Conservation (phyloP, 2,797 vertebrate species). For the Pseudomugil tenellus region DNA sequence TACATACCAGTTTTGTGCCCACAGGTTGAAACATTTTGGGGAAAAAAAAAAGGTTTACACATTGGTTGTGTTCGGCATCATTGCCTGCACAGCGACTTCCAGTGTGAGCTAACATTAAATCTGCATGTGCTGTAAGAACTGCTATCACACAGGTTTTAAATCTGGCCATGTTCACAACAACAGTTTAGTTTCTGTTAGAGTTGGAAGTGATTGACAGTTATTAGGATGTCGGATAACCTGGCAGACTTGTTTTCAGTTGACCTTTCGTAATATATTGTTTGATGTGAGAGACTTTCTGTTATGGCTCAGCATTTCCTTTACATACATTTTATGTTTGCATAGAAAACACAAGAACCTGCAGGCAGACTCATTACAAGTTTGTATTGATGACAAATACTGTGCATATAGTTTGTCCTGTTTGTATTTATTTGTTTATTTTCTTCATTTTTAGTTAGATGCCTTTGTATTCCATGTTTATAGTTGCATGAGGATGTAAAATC, state of each 20-base stretch:
- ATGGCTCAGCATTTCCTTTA: constrained; percentile 16
- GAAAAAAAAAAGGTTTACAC: background rate
- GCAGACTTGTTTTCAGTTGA: constrained; percentile 1
- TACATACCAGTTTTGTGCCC: background rate
- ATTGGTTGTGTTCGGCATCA: background rate
- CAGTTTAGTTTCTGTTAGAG: background rate
- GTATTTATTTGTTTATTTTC: background rate
- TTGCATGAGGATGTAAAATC: background rate
- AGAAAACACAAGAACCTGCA: constrained; percentile 23
- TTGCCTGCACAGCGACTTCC: background rate
- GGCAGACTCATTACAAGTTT: constrained; percentile 7
- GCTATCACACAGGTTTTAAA: background rate
- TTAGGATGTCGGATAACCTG: constrained; percentile 9
- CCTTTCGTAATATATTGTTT: background rate
- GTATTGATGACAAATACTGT: constrained; percentile 8
- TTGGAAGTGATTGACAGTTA: background rate
- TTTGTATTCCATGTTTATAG: background rate
- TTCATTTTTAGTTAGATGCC: background rate
- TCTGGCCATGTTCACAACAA: background rate
- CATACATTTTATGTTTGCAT: constrained; percentile 34
- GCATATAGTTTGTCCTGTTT: background rate
- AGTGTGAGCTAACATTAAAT: background rate
- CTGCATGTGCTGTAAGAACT: background rate
- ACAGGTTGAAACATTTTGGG: background rate
- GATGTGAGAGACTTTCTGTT: constrained; percentile 3